These are phyloP conservation scores for Sebastes alutus DNA, from an alignment of 2,797 vertebrate species.

Conservation along the genomic window DNA sequence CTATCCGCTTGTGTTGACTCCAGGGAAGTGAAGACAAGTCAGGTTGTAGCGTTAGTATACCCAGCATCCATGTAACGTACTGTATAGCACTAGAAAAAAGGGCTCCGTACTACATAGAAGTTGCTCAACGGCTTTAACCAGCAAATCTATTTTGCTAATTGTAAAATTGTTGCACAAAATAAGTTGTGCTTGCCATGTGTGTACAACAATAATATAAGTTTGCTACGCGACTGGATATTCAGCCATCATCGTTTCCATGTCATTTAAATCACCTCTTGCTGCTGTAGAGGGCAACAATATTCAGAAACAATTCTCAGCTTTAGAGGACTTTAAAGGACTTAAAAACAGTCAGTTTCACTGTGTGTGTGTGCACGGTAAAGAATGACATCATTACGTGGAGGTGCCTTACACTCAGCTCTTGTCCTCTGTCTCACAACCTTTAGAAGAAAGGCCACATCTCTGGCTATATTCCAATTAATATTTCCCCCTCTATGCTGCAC, in stretches of 20 bases:
- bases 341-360: not conserved
- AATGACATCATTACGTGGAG: constrained; percentile 50
- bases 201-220: not conserved
- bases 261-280: not conserved
- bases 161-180: not conserved
- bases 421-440: constrained; percentile 58
- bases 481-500: constrained; percentile 25
- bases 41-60: too few species aligned
- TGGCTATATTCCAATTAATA: constrained; percentile 55
- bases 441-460: constrained; percentile 56
- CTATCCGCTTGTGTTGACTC: too few species aligned
- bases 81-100: not conserved
- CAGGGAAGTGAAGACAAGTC: too few species aligned
- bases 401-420: constrained; percentile 33
- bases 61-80: too few species aligned
- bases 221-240: not conserved
- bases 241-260: not conserved
- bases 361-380: constrained; percentile 23
- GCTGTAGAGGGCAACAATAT: not conserved
- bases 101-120: not conserved
- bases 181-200: not conserved
- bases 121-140: not conserved
- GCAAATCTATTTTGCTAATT: not conserved
- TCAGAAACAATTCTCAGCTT: not conserved
- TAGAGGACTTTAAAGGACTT: not conserved